phyloP scores from a whole-genome alignment of 2,113 vertebrate genomes.

The Oreochromis aureus region DNA sequence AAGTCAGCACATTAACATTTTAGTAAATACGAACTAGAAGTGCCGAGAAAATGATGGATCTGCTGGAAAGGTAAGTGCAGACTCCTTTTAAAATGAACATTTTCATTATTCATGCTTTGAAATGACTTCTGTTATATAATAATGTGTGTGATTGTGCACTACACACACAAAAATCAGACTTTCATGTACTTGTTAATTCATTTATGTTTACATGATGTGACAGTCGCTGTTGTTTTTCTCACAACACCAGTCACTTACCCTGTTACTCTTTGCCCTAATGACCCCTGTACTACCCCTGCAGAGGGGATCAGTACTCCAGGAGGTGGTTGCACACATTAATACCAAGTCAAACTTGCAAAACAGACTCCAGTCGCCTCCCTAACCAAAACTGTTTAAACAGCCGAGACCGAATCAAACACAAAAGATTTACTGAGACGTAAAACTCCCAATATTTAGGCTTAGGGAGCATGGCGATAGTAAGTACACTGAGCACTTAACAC shows the following conservation, averaged over 20 bases:
- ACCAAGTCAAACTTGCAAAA: background rate
- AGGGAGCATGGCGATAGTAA: background rate
- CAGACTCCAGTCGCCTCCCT: background rate
- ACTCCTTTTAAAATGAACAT: constrained; percentile 20
- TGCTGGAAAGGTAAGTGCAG: background rate
- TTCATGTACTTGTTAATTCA: background rate
- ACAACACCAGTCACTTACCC: background rate
- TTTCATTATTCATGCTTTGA: background rate
- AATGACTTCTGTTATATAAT: background rate
- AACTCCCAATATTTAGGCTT: background rate
- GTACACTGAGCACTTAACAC: background rate
- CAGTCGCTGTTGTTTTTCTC: background rate
- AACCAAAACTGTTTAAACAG: background rate
- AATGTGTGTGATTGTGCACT: background rate
- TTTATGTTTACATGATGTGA: background rate
- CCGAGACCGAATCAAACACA: background rate
- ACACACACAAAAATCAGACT: background rate
- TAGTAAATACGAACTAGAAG: background rate
- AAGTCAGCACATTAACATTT: background rate
- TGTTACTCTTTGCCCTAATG: background rate
- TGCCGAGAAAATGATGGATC: background rate
- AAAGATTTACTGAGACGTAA: background rate
- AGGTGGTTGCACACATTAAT: background rate
- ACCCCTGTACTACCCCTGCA: background rate
- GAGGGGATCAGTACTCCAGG: constrained; percentile 14